A percentile compares a stretch with the other conserved stretches of the same genome.
phyloP scores from a whole-genome alignment of 2,888 invertebrate species.

The Caprella mutica region DNA sequence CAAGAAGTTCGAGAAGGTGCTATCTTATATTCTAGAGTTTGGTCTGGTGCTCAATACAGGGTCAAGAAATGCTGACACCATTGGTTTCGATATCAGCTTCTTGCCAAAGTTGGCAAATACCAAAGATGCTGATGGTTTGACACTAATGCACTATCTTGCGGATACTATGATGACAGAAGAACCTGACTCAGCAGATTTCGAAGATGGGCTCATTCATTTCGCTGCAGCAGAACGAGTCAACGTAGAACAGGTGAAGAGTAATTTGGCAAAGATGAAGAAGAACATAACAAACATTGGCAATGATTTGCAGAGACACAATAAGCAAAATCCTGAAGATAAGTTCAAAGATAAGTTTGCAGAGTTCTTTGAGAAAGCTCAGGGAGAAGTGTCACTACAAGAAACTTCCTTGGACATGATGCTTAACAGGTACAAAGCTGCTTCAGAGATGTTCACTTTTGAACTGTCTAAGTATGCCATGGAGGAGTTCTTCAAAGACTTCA shows the following conservation, averaged over 20 bases:
- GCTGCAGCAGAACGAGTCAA: constrained; percentile 70
- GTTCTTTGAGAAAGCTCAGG: constrained; percentile 67
- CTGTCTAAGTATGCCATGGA: constrained; percentile 84
- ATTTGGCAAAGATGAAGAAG: constrained; percentile 33
- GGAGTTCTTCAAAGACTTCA: constrained; percentile 90
- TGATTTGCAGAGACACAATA: constrained; percentile 29
- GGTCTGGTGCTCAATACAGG: constrained; percentile 97
- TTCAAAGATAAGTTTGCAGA: constrained; percentile 43
- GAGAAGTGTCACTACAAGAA: constrained; percentile 48
- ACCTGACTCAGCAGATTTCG: constrained; percentile 68
- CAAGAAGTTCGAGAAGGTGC: constrained; percentile 74
- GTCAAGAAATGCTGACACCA: constrained; percentile 81
- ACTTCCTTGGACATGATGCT: constrained; percentile 59
- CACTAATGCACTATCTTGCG: constrained; percentile 80
- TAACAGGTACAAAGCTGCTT: constrained; percentile 90
- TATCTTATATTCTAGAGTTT: constrained; percentile 75
- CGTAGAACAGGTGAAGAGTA: constrained; percentile 28
- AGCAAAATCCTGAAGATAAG: constrained; percentile 31
- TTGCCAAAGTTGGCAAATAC: constrained; percentile 63
- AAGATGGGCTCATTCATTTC: constrained; percentile 79
- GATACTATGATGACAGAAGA: constrained; percentile 78
- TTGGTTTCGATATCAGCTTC: constrained; percentile 93
- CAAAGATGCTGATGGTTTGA: constrained; percentile 40
- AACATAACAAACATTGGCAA: constrained; percentile 32
- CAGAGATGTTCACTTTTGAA: constrained; percentile 75